A percentile compares a stretch with the other conserved stretches of the same genome.
These are phyloP conservation scores for Amphiura filiformis DNA, from an alignment of 35 echinoderm and acorn worm genomes.

Conservation along the genomic window DNA sequence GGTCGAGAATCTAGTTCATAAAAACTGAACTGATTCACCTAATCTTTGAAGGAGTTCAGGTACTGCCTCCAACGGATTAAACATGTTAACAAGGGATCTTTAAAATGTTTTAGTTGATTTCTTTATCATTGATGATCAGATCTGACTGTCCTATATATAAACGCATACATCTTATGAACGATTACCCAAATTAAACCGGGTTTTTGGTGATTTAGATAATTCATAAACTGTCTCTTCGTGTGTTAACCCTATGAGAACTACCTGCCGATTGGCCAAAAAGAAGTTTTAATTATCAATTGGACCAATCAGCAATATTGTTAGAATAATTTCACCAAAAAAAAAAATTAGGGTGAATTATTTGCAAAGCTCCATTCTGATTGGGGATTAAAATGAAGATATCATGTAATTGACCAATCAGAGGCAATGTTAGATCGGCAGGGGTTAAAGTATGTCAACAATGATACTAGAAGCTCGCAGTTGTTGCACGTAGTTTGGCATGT, in stretches of 20 bases:
- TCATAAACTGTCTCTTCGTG: not conserved
- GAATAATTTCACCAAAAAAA: too few species aligned
- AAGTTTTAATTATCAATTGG: too few species aligned
- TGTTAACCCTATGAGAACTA: too few species aligned
- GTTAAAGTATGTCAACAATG: slow-evolving; percentile 6
- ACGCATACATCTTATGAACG: not conserved
- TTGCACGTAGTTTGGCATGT: not conserved
- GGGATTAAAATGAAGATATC: too few species aligned
- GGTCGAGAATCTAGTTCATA: too few species aligned
- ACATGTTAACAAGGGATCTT: not conserved
- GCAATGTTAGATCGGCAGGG: too few species aligned
- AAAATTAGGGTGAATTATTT: too few species aligned
- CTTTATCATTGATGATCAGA: not conserved
- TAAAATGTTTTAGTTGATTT: not conserved
- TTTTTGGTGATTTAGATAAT: not conserved
- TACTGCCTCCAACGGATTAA: not conserved
- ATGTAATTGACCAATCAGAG: too few species aligned
- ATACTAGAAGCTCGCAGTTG: not conserved
- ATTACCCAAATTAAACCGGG: not conserved
- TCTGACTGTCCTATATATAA: not conserved
- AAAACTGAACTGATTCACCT: not conserved
- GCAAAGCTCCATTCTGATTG: too few species aligned
- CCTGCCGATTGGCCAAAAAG: too few species aligned
- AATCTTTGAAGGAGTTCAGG: slow-evolving; percentile 3
- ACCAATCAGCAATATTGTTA: too few species aligned